Base-by-base conservation (phyloP, 2,888 invertebrate genomes). In the Drosophila mulleri region DNA sequence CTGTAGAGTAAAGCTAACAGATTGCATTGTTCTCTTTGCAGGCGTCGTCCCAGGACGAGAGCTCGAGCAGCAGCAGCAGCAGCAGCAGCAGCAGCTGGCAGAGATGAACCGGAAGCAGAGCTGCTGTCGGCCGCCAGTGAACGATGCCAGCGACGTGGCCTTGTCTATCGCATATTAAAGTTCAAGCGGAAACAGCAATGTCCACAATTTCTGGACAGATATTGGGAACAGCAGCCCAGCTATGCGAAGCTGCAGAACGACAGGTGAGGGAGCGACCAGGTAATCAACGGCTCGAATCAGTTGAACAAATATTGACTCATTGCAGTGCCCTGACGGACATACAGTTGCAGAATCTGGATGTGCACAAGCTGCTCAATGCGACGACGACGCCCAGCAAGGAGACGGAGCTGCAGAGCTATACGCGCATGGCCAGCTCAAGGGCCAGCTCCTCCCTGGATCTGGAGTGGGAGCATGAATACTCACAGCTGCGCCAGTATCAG, bases 401-500 rank as follows among this genome's bases (percentile, higher is more conserved):
- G 72, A 90, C 92, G 23, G 89, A 88, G 20, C 73, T 91, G 54
- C 88, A 87, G 45, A 82, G 74, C 39, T 70, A 81, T 23, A 56
- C 77, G 5, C 81, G 81, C 54, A 67, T 80, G 63, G 53, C 69
- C 47, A 94, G 94, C 44, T 95, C 95, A 35, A 94, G 95, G 37
- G 94, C 94, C n/a, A 95, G 95, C 82, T 93, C 93, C 29, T 95
- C 95, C 6, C 91, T 96, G 65, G 96, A 96, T 87, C 92, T 96
- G 64, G 96, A 96, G 91, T 96, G 96, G 96, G 96, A 96, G 91
- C 95, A 95, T 85, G 96, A 96, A 93, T 94, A 92, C 67, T 77
- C 81, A 0, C 75, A 90, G 70, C 50, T 90, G 64, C 47, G 77
- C 3, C 72, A 82, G 44, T 73, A 81, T 23, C 82, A 83, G 16